These are phyloP conservation scores for Therioaphis trifolii DNA, from an alignment of 2,888 invertebrate species.

Conservation along the genomic window DNA sequence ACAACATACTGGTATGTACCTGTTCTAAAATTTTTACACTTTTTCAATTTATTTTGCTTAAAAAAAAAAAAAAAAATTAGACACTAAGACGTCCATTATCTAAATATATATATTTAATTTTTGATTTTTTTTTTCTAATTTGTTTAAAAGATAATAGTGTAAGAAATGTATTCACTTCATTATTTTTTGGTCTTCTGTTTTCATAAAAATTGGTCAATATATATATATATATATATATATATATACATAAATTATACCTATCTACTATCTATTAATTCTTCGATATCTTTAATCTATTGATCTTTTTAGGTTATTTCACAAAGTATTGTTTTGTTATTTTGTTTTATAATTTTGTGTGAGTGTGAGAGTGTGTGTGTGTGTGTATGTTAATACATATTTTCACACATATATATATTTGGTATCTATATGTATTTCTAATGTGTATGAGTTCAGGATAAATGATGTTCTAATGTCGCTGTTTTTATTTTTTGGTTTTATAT, in stretches of 20 bases:
- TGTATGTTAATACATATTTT: background rate
- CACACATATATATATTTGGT: too few species aligned
- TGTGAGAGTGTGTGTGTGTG: conserved; percentile 20
- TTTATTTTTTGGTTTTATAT: background rate
- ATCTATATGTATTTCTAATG: background rate
- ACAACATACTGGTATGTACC: conserved; percentile 74
- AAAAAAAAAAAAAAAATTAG: conserved; percentile 57
- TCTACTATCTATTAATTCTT: conserved; percentile 32
- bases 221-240: background rate
- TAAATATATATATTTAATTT: conserved; percentile 62
- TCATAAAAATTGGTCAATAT: conserved; percentile 15
- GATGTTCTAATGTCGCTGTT: background rate
- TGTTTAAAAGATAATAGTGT: conserved; percentile 49
- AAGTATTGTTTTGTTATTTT: conserved; percentile 26
- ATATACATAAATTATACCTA: conserved; percentile 29
- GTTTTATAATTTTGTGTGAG: too few species aligned
- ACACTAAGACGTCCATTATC: conserved; percentile 61
- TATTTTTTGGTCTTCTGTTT: conserved; percentile 47
- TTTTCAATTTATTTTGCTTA: conserved; percentile 59
- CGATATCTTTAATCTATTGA: background rate
- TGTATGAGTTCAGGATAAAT: conserved; percentile 12
- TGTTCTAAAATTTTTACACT: conserved; percentile 8
- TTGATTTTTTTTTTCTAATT: conserved; percentile 32
- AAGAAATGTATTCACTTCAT: conserved; percentile 56
- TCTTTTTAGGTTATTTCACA: conserved; percentile 8